phyloP scores from a whole-genome alignment of 1,140 invertebrate genomes.

The Drosophila simulans region DNA sequence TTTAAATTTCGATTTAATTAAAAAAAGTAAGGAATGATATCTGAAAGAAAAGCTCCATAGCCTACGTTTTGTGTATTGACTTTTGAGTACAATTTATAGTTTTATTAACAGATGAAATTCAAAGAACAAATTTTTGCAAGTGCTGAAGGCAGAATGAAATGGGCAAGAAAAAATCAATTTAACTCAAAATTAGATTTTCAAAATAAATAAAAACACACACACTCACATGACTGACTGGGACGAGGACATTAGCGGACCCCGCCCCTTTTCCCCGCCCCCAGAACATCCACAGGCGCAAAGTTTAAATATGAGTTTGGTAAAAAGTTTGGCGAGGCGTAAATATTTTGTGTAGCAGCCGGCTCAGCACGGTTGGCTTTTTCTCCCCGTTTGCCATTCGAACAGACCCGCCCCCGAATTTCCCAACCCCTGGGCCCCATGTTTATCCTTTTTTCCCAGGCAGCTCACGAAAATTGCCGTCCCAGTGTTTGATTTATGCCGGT shows the following conservation, averaged over 20 bases:
- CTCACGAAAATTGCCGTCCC: slow-evolving; percentile 67
- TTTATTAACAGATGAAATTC: no score
- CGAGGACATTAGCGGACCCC: slow-evolving; percentile 37
- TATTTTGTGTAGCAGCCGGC: slow-evolving; percentile 72
- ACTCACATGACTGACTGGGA: background rate
- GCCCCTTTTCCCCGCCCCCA: background rate
- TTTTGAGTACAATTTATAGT: no score
- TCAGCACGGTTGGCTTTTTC: slow-evolving; percentile 8
- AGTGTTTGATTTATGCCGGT: slow-evolving; percentile 82
- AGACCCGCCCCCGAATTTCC: slow-evolving; percentile 2
- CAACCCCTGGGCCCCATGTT: slow-evolving; percentile 31
- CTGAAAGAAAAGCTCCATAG: no score
- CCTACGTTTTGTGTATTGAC: no score
- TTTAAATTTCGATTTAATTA: background rate
- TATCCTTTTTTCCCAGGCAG: slow-evolving; percentile 74
- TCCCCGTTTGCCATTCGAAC: background rate
- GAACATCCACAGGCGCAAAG: slow-evolving; percentile 51
- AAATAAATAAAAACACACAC: slow-evolving; percentile 66
- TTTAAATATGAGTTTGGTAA: slow-evolving; percentile 77
- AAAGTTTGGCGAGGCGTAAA: slow-evolving; percentile 80
- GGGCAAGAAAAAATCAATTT: slow-evolving; percentile 70
- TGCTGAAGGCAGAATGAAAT: slow-evolving; percentile 25
- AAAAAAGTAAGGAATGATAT: no score
- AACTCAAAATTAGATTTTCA: slow-evolving; percentile 79
- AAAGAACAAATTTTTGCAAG: background rate